Percentiles rank a stretch among this genome's conserved stretches.
These are phyloP conservation scores for Chlamydotis undulata DNA, from an alignment of 2,113 vertebrate genomes.

Conservation along the genomic window DNA sequence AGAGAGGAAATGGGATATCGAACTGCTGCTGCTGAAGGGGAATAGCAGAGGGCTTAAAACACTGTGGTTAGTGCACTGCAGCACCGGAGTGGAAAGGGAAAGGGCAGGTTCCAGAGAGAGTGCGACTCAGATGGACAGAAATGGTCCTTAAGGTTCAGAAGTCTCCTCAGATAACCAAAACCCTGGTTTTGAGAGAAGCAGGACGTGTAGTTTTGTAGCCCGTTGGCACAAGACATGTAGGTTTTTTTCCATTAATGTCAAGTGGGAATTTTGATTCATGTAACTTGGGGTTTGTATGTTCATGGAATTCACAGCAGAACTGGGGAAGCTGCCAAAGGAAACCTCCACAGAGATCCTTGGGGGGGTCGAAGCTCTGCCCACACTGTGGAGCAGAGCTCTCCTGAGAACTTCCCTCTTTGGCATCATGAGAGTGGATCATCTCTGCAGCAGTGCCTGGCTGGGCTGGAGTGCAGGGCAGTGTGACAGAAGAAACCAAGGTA, in stretches of 20 bases:
- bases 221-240: accelerated
- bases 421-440: accelerated
- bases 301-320: background rate
- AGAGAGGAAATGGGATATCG: background rate
- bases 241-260: background rate
- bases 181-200: background rate
- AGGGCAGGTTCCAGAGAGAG: background rate
- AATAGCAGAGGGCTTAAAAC: background rate
- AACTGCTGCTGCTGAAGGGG: background rate
- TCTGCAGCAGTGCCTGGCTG: background rate
- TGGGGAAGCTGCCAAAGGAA: background rate
- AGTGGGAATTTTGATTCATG: background rate
- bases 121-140: background rate
- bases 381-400: background rate
- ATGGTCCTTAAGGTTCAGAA: background rate
- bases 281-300: background rate
- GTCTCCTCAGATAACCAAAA: background rate
- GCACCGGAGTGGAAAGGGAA: background rate
- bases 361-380: no score
- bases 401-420: background rate
- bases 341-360: background rate
- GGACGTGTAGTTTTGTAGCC: background rate
- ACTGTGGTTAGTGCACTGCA: background rate
- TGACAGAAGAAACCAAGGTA: background rate
- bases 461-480: accelerated